Conservation (phyloP, 2,888 invertebrate genomes). For the Apamea epomidion region DNA sequence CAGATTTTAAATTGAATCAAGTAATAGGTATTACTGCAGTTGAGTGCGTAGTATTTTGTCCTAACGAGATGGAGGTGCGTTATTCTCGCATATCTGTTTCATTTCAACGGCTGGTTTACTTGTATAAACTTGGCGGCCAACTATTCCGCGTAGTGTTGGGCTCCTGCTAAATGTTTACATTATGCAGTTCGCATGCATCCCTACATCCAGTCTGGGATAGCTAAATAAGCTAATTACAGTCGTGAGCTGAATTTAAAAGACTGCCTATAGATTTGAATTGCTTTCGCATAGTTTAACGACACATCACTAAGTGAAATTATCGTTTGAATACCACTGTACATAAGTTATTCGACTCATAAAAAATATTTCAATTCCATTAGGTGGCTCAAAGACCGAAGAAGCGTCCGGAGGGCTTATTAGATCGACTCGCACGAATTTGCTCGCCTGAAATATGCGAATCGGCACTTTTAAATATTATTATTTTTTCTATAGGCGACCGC, state of each 20-base stretch:
- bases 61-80: conserved; percentile 50
- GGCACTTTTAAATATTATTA: too few relatives aligned
- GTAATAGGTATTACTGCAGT: conserved; percentile 36
- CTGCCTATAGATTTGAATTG: conserved; percentile 32
- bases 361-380: conserved; percentile 32
- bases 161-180: conserved; percentile 60
- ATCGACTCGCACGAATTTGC: too few relatives aligned
- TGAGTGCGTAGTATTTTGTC: conserved; percentile 55
- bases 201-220: conserved; percentile 51
- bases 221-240: conserved; percentile 62
- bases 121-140: conserved; percentile 57
- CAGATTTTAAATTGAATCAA: conserved; percentile 39
- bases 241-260: conserved; percentile 53
- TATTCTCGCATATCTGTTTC: conserved; percentile 62
- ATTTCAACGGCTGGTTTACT: conserved; percentile 58
- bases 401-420: background rate
- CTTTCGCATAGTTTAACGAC: conserved; percentile 53
- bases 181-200: conserved; percentile 65
- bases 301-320: conserved; percentile 41
- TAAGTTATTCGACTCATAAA: conserved; percentile 19
- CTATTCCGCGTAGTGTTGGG: conserved; percentile 63
- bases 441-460: too few relatives aligned
- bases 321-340: conserved; percentile 29
- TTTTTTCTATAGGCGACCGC: too few relatives aligned
- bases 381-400: background rate